Base-by-base conservation (phyloP, 2,888 invertebrate genomes). In the Drosophila neonasuta region DNA sequence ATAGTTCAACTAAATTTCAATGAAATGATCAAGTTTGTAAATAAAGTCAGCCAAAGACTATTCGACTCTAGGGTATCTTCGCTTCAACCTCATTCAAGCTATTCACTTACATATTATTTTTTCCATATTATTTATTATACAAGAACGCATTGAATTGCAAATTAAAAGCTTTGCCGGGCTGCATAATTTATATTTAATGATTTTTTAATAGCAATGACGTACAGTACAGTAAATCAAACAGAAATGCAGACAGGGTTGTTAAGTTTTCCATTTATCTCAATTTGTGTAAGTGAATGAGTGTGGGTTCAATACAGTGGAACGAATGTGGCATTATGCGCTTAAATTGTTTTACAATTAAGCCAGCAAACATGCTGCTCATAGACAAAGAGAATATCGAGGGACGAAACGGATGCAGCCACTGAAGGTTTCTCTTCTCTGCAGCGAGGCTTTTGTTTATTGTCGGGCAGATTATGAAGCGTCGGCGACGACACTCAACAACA, bases 321-420 rank as follows among this genome's bases (percentile, higher is more conserved):
- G 58, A 54, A 60, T 67, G 45, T 46, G 63, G 74, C 44, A 82
- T 81, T 74, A 78, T 77, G 67, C 70, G 74, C 80, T 80, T 71
- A 82, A 80, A 80, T 77, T 80, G 80, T 79, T 77, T 72, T 71
- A 75, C 79, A 82, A 80, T 79, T 80, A 80, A 77, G 68, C 68
- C 69, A 17, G 62, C 62, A 64, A 58, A 48, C 45, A 55, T 13
- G 20, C 42, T 24, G 8, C 0, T 30, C 7, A 2, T n/a, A 36
- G 17, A 20, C 24, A 7, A 49, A 41, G 29, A 13, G 13, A 13
- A 24, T 11, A 1, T 7, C 24, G 30, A 20, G 29, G 6, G 2
- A 32, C 41, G 6, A 29, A 29, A 63, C 67, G 71, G 62, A 61
- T 52, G 49, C 74, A 62, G 66, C 48, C 44, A 69, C 55, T 67